Percentiles rank a stretch among this genome's conserved stretches.
These are phyloP conservation scores for Gallinago jamesoni DNA, from an alignment of 2,113 vertebrate genomes.

Conservation along the genomic window DNA sequence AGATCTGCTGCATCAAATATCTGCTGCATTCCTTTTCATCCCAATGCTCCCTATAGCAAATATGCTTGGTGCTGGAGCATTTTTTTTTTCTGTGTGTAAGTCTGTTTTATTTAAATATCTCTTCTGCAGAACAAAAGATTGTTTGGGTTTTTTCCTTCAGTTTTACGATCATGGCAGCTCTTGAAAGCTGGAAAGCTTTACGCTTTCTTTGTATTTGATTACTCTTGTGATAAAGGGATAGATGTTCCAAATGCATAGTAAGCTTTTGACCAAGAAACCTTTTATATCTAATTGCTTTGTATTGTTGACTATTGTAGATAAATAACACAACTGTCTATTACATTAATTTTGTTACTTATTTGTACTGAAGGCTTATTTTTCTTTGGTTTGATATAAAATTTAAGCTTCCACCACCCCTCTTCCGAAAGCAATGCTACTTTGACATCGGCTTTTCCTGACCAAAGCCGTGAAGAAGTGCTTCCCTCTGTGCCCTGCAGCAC, in stretches of 20 bases:
- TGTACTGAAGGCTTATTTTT: not conserved
- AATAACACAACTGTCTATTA: not conserved
- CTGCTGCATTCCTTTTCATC: not conserved
- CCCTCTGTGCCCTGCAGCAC: accelerated
- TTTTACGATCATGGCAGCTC: not conserved
- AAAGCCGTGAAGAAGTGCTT: not conserved
- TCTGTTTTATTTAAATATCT: not conserved
- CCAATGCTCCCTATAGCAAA: not conserved
- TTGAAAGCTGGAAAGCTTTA: not conserved
- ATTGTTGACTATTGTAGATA: not conserved
- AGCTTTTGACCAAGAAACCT: constrained; percentile 8
- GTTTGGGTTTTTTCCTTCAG: not conserved
- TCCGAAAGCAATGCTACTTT: not conserved
- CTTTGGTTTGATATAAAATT: not conserved
- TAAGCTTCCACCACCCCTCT: not conserved
- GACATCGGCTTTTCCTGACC: not conserved
- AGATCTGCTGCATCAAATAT: not conserved
- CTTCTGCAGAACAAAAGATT: not conserved
- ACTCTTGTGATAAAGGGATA: not conserved
- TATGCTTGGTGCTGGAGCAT: not conserved
- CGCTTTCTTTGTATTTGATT: not conserved
- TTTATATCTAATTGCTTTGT: constrained; percentile 39
- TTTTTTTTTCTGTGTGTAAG: not conserved
- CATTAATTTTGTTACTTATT: not conserved
- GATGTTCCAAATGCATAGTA: not conserved